Conservation (phyloP, 2,113 vertebrate species). For the Megaceryle torquata region DNA sequence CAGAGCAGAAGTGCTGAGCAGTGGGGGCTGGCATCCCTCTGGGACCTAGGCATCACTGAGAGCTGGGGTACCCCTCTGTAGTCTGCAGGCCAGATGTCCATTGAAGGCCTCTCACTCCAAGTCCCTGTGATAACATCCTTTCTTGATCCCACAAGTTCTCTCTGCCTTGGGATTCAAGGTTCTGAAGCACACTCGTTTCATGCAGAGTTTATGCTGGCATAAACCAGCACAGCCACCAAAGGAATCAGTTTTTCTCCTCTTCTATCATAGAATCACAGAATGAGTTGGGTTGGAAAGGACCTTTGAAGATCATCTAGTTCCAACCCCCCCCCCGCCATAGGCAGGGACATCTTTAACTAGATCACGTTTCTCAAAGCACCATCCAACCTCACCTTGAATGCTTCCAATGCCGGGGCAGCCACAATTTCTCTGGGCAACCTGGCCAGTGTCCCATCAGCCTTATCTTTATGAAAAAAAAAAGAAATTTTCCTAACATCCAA, state of each 20-base stretch:
- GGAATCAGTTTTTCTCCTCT: background rate
- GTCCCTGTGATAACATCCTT: background rate
- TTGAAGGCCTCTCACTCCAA: background rate
- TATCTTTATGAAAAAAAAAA: too few species aligned
- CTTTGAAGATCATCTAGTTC: background rate
- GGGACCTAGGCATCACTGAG: background rate
- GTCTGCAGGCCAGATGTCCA: background rate
- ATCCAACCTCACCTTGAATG: background rate
- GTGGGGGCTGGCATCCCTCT: too few species aligned
- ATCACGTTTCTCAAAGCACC: background rate
- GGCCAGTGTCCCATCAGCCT: background rate
- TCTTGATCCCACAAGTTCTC: background rate
- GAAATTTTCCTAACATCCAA: background rate
- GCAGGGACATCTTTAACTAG: background rate
- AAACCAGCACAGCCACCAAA: background rate
- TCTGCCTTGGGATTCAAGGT: background rate
- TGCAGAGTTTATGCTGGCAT: background rate
- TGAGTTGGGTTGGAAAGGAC: background rate
- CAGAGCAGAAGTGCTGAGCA: background rate
- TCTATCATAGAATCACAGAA: background rate
- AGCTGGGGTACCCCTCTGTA: background rate
- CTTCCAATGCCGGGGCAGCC: background rate
- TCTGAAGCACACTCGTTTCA: background rate
- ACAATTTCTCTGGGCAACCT: background rate
- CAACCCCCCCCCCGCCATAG: background rate